Percentiles rank a stretch among this genome's conserved stretches.
These are phyloP conservation scores for Bryconaethiops microstoma DNA, from an alignment of 2,797 vertebrate species.

Conservation along the genomic window DNA sequence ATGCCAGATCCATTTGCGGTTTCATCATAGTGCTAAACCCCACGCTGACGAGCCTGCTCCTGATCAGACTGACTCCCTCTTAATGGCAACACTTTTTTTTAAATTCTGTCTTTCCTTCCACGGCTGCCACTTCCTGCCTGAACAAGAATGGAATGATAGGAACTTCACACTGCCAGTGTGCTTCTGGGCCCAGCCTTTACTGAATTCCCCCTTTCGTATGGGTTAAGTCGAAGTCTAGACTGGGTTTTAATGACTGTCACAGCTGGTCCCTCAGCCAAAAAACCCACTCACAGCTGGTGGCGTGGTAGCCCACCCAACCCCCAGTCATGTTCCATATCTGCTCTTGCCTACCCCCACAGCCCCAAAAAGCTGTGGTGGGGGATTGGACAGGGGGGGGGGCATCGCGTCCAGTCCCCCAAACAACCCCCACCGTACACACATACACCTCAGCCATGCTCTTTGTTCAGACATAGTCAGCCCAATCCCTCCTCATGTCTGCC, in stretches of 20 bases:
- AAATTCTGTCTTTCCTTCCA: constrained; percentile 70
- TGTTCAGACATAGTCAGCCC: constrained; percentile 72
- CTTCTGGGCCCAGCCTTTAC: constrained; percentile 50
- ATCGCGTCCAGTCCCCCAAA: constrained; percentile 51
- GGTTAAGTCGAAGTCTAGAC: constrained; percentile 81
- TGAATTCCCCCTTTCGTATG: constrained; percentile 56
- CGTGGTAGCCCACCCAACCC: constrained; percentile 49
- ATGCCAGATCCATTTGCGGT: constrained; percentile 61
- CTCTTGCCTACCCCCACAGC: constrained; percentile 42
- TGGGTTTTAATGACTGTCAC: constrained; percentile 78
- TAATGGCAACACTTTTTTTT: constrained; percentile 69
- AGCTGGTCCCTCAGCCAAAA: constrained; percentile 74
- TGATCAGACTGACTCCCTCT: constrained; percentile 61
- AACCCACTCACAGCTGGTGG: constrained; percentile 65
- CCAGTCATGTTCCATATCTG: constrained; percentile 64
- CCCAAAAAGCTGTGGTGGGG: constrained; percentile 58
- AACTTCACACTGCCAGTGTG: constrained; percentile 70
- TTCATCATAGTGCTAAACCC: constrained; percentile 50
- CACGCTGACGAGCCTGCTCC: constrained; percentile 39
- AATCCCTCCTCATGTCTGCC: constrained; percentile 78
- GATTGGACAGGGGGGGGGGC: constrained; percentile 33
- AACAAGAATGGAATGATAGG: constrained; percentile 79
- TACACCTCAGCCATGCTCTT: constrained; percentile 68
- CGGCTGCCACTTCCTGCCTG: constrained; percentile 76
- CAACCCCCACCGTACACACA: constrained; percentile 32